Conservation (phyloP, 2,888 invertebrate species). For the Conistra vaccinii region DNA sequence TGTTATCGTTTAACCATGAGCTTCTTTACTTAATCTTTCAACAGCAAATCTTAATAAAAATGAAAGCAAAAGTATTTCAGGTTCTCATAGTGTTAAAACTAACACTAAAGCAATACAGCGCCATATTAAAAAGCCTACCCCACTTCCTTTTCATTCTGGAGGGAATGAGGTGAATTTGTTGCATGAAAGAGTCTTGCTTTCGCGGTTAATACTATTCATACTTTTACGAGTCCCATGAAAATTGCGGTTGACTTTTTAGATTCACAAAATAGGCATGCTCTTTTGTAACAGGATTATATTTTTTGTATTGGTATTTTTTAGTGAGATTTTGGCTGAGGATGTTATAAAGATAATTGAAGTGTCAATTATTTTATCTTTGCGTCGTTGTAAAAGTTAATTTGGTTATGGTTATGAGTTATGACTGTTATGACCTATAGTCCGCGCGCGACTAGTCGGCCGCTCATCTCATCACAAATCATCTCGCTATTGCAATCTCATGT, state of each 20-base stretch:
- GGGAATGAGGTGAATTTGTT: slow-evolving; percentile 73
- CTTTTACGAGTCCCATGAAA: slow-evolving; percentile 68
- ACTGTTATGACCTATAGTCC: too few relatives aligned
- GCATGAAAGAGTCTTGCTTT: slow-evolving; percentile 68
- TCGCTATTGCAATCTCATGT: too few relatives aligned
- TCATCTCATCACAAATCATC: too few relatives aligned
- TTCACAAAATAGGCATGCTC: slow-evolving; percentile 45
- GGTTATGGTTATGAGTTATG: too few relatives aligned
- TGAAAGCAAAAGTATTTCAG: slow-evolving; percentile 9
- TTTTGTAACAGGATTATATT: slow-evolving; percentile 53
- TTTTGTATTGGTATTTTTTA: slow-evolving; percentile 33
- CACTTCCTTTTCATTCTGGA: slow-evolving; percentile 68
- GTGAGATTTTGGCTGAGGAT: neutral
- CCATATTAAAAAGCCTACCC: slow-evolving; percentile 57
- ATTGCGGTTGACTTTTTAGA: slow-evolving; percentile 63
- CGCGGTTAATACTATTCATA: slow-evolving; percentile 70
- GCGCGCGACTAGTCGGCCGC: too few relatives aligned
- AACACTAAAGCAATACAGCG: slow-evolving; percentile 33
- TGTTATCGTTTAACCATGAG: neutral
- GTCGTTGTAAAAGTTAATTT: too few relatives aligned
- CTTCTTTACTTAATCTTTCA: neutral
- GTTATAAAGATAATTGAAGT: neutral
- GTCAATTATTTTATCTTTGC: neutral
- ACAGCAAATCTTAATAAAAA: neutral
- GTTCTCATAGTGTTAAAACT: slow-evolving; percentile 46